Evolutionary conservation across 2,888 invertebrate genomes (phyloP).

Genomic region (Philaethria dido): DNA sequence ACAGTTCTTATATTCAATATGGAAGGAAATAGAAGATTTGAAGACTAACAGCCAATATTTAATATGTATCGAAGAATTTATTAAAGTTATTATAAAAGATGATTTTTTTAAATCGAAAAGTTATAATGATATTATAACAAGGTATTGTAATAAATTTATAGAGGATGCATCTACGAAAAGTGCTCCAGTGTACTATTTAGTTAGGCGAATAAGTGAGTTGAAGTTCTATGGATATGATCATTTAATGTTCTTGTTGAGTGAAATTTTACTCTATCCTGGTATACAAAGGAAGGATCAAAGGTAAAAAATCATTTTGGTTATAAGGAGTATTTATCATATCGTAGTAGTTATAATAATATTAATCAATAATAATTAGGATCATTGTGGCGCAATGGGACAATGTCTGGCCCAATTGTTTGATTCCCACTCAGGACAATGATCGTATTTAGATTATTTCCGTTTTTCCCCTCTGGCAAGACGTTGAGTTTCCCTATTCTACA

Average conservation of each 20-base stretch:
- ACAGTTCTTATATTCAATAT: constrained; percentile 63
- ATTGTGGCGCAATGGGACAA: too few relatives aligned
- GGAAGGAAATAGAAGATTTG: constrained; percentile 76
- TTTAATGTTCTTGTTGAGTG: constrained; percentile 68
- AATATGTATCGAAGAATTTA: constrained; percentile 70
- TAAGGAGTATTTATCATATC: not conserved
- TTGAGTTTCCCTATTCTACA: too few relatives aligned
- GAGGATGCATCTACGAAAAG: constrained; percentile 66
- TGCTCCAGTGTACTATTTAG: constrained; percentile 63
- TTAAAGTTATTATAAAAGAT: constrained; percentile 64
- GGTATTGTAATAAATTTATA: constrained; percentile 67
- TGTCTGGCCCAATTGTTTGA: too few relatives aligned
- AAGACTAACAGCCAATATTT: constrained; percentile 73
- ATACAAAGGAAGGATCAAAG: constrained; percentile 82
- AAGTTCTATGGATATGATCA: constrained; percentile 54
- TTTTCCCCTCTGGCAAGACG: too few relatives aligned
- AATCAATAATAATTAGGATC: too few relatives aligned
- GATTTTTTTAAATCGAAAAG: constrained; percentile 53
- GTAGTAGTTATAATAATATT: too few relatives aligned
- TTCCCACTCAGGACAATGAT: too few relatives aligned
- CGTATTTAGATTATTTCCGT: too few relatives aligned
- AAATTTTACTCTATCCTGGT: constrained; percentile 76
- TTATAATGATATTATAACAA: constrained; percentile 62
- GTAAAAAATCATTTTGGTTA: constrained; percentile 53
- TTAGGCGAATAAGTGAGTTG: constrained; percentile 53